Evolutionary conservation across 1,140 invertebrate genomes (phyloP).

Genomic region (Drosophila mojavensis): DNA sequence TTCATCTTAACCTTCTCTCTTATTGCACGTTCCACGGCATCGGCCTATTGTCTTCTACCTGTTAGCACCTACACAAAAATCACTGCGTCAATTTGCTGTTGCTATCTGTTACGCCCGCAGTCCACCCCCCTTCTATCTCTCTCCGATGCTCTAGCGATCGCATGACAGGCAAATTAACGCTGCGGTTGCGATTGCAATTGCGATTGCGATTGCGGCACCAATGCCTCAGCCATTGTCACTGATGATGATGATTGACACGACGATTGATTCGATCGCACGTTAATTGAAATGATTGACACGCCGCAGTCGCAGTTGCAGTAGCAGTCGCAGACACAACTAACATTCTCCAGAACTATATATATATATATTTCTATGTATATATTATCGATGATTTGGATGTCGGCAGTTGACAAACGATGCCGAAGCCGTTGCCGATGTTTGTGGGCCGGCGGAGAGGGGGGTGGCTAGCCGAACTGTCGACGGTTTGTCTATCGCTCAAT

Average conservation of each 20-base stretch:
- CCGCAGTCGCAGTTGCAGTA: slow-evolving; percentile 23
- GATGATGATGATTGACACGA: slow-evolving; percentile 77
- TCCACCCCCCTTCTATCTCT: not conserved
- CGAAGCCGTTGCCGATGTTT: slow-evolving; percentile 8
- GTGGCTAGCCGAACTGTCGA: slow-evolving; percentile 44
- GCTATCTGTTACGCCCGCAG: not conserved
- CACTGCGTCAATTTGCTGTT: not conserved
- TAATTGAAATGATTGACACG: slow-evolving; percentile 78
- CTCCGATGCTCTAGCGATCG: not conserved
- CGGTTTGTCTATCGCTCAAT: slow-evolving; percentile 75
- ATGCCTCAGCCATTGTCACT: slow-evolving; percentile 27
- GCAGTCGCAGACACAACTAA: slow-evolving; percentile 24
- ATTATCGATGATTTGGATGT: slow-evolving; percentile 27
- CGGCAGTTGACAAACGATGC: slow-evolving; percentile 67
- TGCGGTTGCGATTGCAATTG: slow-evolving; percentile 68
- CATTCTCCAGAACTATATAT: slow-evolving; percentile 14
- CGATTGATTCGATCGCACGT: slow-evolving; percentile 77
- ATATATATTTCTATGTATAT: not conserved
- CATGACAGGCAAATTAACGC: slow-evolving; percentile 74
- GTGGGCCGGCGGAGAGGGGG: not conserved
- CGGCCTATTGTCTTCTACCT: not conserved
- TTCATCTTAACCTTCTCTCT: too few species aligned
- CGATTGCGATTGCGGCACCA: slow-evolving; percentile 44
- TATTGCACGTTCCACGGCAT: not conserved
- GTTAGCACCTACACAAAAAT: not conserved